Conservation (phyloP, 1,140 invertebrate genomes). For the Drosophila subobscura region DNA sequence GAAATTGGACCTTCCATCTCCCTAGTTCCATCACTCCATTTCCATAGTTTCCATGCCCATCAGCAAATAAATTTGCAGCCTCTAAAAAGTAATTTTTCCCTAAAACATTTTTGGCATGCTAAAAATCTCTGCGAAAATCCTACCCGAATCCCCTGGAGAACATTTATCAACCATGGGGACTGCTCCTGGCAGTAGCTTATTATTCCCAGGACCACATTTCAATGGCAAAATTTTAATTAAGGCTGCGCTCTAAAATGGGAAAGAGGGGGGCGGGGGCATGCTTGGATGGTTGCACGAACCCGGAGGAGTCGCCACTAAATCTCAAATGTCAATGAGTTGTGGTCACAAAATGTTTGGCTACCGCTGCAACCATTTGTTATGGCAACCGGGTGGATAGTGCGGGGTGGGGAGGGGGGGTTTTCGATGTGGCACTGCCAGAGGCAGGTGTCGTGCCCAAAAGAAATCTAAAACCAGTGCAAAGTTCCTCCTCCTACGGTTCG, state of each 20-base stretch:
- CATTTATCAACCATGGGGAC: slow-evolving; percentile 36
- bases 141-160: slow-evolving; percentile 22
- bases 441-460: slow-evolving; percentile 54
- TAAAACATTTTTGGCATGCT: slow-evolving; percentile 14
- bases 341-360: slow-evolving; percentile 59
- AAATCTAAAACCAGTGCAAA: slow-evolving; percentile 29
- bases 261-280: neutral
- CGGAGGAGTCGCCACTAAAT: slow-evolving; percentile 54
- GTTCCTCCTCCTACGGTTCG: neutral
- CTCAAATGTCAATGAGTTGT: slow-evolving; percentile 73
- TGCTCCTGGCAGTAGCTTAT: slow-evolving; percentile 31
- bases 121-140: slow-evolving; percentile 23
- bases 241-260: slow-evolving; percentile 38
- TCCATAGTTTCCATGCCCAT: neutral
- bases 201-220: slow-evolving; percentile 45
- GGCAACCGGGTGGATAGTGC: neutral
- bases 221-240: slow-evolving; percentile 72
- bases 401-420: too few species aligned
- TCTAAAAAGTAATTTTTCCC: slow-evolving; percentile 41
- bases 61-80: slow-evolving; percentile 40
- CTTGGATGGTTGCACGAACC: slow-evolving; percentile 9
- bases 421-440: slow-evolving; percentile 43
- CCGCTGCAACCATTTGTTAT: slow-evolving; percentile 53
- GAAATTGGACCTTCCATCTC: too few species aligned
- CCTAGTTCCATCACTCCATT: neutral